Evolutionary conservation across 2,888 invertebrate genomes (phyloP).

Genomic region (Morpho deidamia): DNA sequence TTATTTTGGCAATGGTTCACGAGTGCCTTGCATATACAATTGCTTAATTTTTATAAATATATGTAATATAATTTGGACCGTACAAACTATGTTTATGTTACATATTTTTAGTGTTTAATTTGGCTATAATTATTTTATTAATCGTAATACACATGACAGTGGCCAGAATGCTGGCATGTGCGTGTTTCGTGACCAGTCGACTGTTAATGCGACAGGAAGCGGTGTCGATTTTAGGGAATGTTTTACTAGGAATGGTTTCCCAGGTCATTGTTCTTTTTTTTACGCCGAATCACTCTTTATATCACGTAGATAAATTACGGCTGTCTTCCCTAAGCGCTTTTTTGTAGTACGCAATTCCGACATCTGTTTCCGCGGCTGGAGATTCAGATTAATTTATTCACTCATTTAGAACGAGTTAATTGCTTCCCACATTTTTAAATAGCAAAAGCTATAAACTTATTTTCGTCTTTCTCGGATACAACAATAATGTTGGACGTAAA

Average conservation of each 20-base stretch:
- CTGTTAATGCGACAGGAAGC: constrained; percentile 66
- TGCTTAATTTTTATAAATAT: too few relatives aligned
- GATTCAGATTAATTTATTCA: background rate
- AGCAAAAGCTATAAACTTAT: background rate
- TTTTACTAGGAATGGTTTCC: constrained; percentile 59
- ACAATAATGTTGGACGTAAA: constrained; percentile 5
- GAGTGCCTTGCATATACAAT: constrained; percentile 12
- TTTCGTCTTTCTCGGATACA: background rate
- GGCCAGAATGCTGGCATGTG: constrained; percentile 35
- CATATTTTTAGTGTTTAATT: background rate
- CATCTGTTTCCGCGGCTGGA: constrained; percentile 30
- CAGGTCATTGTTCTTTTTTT: constrained; percentile 70
- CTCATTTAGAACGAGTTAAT: background rate
- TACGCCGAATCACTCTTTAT: constrained; percentile 51
- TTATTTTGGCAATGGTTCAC: constrained; percentile 33
- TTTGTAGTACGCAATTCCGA: constrained; percentile 32
- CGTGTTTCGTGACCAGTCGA: constrained; percentile 42
- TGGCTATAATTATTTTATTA: background rate
- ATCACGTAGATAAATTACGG: constrained; percentile 56
- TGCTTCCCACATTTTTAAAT: background rate
- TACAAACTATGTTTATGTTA: too few relatives aligned
- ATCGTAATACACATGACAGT: too few relatives aligned
- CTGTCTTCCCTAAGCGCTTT: constrained; percentile 47
- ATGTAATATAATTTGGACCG: too few relatives aligned
- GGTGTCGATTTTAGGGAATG: constrained; percentile 73